Percentiles rank a stretch among this genome's conserved stretches.
Evolutionary conservation across 2,113 vertebrate species (phyloP).

Genomic region (Nesoenas mayeri): DNA sequence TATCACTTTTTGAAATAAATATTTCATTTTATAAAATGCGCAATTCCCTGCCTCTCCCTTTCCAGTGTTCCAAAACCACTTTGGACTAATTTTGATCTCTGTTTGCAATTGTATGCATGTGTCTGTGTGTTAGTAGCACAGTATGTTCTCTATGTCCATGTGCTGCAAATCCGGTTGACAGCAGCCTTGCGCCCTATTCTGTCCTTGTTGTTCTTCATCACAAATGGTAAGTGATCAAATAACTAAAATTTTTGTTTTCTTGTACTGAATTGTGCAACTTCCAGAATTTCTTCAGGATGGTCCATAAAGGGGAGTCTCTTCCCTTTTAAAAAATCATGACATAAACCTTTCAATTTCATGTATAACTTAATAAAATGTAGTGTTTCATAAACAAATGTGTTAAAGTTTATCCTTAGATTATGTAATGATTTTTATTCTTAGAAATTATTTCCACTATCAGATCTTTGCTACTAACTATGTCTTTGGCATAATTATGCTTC

Average conservation of each 20-base stretch:
- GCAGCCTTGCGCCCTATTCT: not conserved
- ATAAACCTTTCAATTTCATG: not conserved
- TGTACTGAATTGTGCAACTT: not conserved
- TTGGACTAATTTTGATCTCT: slow-evolving; percentile 36
- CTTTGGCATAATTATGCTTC: not conserved
- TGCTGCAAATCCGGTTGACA: slow-evolving; percentile 21
- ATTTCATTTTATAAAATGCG: not conserved
- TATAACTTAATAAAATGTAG: not conserved
- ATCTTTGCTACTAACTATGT: not conserved
- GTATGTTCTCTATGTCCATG: not conserved
- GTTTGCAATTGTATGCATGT: not conserved
- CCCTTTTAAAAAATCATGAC: not conserved
- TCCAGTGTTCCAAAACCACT: not conserved
- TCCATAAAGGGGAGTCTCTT: not conserved
- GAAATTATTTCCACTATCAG: not conserved
- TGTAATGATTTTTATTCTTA: not conserved
- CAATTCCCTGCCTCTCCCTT: not conserved
- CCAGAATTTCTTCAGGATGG: not conserved
- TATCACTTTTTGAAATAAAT: slow-evolving; percentile 6
- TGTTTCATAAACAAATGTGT: not conserved
- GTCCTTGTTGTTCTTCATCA: not conserved
- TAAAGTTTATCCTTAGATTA: not conserved
- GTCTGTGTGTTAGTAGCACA: not conserved
- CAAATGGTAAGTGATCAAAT: not conserved
- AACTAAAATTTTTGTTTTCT: not conserved